Evolutionary conservation across 2,113 vertebrate species (phyloP), one percentile per base, ranked within the genome.

Genomic region (Osmerus eperlanus): DNA sequence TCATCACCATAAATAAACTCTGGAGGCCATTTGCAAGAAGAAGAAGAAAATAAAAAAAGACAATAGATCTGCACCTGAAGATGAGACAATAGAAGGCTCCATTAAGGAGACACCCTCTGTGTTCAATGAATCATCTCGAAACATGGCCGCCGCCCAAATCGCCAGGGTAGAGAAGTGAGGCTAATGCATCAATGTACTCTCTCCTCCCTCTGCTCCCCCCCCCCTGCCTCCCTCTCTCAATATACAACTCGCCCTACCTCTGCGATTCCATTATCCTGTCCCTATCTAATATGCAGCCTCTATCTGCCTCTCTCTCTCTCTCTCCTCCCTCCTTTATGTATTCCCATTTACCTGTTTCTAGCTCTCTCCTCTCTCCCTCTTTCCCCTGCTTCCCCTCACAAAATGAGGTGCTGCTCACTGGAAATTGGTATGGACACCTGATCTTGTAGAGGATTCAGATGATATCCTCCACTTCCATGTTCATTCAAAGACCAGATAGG

Each of bases 21-120:
- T 32, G 2, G 77, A 68, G 55, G 61, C 70, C 71, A 70, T 78
- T 70, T 28, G 60, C 77, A 70, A 5, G 2, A 5, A 47, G 7
- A 47, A 36, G 7, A 36, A 36, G 7, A 5, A 47, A 5, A 41
- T 9, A 41, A 41, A 47, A 47, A 47, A 11, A 11, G 8, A 47
- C 41, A 52, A 13, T 32, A 32, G 18, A 80, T 84, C 81, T 75
- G 81, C 73, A 76, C 72, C 74, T 80, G 71, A 54, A 81, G 78
- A 70, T 80, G 73, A 68, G 73, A 66, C 36, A 2, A 62, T 64
- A 69, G 71, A 29, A 6, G 21, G 2, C 12, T 19, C 67, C 65
- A 67, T 81, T 77, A 80, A 56, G 73, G 71, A 51, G 54, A 56
- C 58, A 21, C 25, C 68, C 64, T 79, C 78, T 21, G 67, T 5